A percentile compares a stretch with the other conserved stretches of the same genome.
Evolutionary conservation across 2,888 invertebrate genomes (phyloP).

Genomic region (Eristalinus aeneus): DNA sequence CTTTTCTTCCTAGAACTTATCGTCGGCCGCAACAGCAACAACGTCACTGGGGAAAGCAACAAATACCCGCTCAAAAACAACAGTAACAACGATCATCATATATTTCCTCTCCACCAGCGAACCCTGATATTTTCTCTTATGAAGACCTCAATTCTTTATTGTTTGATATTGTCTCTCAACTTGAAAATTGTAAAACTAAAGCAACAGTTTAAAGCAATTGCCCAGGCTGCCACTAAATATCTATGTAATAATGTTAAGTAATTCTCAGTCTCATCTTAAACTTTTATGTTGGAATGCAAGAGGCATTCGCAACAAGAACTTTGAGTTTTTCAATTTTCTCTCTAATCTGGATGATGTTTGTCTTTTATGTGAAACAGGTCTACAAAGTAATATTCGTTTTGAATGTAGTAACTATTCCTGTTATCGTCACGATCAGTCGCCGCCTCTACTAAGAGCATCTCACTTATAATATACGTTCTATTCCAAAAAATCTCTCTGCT

Average conservation of each 20-base stretch:
- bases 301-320: no score
- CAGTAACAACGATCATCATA: no score
- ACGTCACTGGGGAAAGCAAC: neutral
- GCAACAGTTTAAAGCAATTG: conserved; percentile 5
- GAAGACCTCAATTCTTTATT: no score
- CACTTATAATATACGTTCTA: neutral
- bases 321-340: no score
- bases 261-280: no score
- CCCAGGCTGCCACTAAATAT: conserved; percentile 12
- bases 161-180: neutral
- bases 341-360: no score
- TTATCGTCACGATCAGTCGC: neutral
- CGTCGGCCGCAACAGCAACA: neutral
- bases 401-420: no score
- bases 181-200: conserved; percentile 14
- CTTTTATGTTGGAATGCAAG: no score
- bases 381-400: no score
- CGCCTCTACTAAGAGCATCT: neutral
- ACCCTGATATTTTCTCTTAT: no score
- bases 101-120: no score
- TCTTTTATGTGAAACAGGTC: no score
- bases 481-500: neutral
- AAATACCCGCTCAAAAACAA: neutral
- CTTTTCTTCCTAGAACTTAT: neutral
- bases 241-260: neutral